Conservation (phyloP, 2,888 invertebrate species). For the Polia nebulosa region DNA sequence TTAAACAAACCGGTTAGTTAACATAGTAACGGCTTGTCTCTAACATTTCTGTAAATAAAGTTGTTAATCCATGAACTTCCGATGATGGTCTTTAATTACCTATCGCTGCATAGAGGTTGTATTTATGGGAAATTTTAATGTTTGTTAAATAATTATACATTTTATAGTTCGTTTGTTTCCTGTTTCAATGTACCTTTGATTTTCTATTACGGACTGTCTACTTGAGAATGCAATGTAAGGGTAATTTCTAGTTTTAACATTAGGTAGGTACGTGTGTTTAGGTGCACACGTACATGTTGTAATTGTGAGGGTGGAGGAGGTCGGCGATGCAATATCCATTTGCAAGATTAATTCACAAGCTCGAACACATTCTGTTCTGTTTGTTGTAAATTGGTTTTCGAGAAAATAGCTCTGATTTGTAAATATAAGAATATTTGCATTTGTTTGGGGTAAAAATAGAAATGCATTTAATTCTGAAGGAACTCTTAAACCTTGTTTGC, state of each 20-base stretch:
- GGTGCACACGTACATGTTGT: constrained; percentile 59
- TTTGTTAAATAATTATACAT: constrained; percentile 78
- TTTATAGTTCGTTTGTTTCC: constrained; percentile 73
- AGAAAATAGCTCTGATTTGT: constrained; percentile 45
- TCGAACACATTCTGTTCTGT: constrained; percentile 54
- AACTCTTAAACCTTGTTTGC: constrained; percentile 49
- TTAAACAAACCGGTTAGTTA: constrained; percentile 63
- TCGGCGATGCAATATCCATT: constrained; percentile 60
- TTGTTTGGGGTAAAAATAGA: constrained; percentile 51
- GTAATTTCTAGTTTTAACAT: constrained; percentile 61
- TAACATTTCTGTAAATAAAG: constrained; percentile 83
- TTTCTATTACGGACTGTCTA: constrained; percentile 61
- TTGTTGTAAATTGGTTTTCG: constrained; percentile 49
- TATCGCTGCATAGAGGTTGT: constrained; percentile 71
- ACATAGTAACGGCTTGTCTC: constrained; percentile 66
- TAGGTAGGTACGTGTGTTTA: constrained; percentile 59
- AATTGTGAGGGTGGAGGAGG: constrained; percentile 59
- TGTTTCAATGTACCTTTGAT: constrained; percentile 60
- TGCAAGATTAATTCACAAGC: constrained; percentile 53
- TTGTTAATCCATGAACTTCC: constrained; percentile 77
- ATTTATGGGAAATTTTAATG: constrained; percentile 77
- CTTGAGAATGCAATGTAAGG: constrained; percentile 66
- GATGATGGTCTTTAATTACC: constrained; percentile 78
- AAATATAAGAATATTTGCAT: constrained; percentile 59
- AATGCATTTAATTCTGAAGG: constrained; percentile 61